Evolutionary conservation across 2,113 vertebrate genomes (phyloP).

Genomic region (Cyanoderma ruficeps): DNA sequence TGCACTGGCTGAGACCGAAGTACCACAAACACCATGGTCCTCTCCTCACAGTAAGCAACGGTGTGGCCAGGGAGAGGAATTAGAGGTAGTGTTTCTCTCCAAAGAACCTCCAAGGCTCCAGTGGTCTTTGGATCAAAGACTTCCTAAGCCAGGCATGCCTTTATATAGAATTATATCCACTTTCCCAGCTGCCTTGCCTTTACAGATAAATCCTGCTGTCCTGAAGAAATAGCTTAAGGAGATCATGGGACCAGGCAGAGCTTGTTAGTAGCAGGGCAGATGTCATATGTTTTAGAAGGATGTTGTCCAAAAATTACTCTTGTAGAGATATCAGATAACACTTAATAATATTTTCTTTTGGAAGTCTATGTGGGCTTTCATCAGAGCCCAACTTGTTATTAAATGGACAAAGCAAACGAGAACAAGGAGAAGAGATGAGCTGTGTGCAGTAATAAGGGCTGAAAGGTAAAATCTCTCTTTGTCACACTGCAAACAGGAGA

Average conservation of each 20-base stretch:
- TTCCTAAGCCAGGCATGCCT: not conserved
- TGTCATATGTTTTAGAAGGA: not conserved
- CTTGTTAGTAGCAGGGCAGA: not conserved
- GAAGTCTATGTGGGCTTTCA: not conserved
- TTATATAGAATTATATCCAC: not conserved
- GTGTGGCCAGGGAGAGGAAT: not conserved
- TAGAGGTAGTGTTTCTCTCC: not conserved
- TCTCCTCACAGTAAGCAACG: not conserved
- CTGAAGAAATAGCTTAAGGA: not conserved
- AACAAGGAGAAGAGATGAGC: not conserved
- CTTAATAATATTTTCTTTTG: not conserved
- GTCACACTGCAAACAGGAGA: not conserved
- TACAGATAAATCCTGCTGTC: not conserved
- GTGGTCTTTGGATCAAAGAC: not conserved
- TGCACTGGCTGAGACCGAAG: not conserved
- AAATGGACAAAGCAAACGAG: not conserved
- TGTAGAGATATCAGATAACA: not conserved
- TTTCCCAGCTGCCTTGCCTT: not conserved
- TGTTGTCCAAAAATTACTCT: not conserved
- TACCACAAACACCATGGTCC: rapidly evolving
- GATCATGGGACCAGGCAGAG: not conserved
- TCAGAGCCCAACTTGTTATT: not conserved
- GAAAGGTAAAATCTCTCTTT: not conserved
- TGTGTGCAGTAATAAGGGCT: not conserved
- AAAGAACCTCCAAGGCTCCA: not conserved